Base-by-base conservation (phyloP, 2,113 vertebrate genomes). In the Alligator mississippiensis region DNA sequence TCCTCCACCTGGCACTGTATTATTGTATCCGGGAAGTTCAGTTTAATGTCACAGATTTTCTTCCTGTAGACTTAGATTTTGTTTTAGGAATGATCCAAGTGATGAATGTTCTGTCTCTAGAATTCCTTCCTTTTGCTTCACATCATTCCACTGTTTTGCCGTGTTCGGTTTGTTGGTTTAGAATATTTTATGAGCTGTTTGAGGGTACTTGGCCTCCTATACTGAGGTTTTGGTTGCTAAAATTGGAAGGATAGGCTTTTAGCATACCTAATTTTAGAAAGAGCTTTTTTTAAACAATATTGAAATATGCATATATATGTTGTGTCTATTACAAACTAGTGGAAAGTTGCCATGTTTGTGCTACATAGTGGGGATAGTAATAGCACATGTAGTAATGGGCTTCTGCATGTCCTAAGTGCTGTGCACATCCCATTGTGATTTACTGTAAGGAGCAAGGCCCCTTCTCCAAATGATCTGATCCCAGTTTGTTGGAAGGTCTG, bases 91-190 rank as follows among this genome's bases (percentile, higher is more conserved):
- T 90, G 87, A 34, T 70, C 30, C 30, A 34, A 34, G 21, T 70
- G 18, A 93, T 30, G 70, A 3, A 17, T 1, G 0, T 87, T 91
- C 93, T 58, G 47, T 93, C 88, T 93, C 1, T 70, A 62, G 64
- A 89, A 90, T 95, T 27, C 28, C 11, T 92, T 77, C 95, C 90
- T 90, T 94, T 93, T 80, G 87, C 91, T 93, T 79, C 88, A 79
- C 90, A 22, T 77, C 11, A 19, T 85, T 80, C 86, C 21, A 63
- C 77, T 61, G 8, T 88, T 87, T 80, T 85, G 83, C 0, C 0
- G 47, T 79, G 86, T 77, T 54, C 75, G 3, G 4, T 78, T 72
- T 85, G 91, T 85, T 81, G 96, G 94, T 90, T 95, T 91, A 96
- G 79, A 66, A 0, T 1, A 89, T 86, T 96, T 90, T 93, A 81